Evolutionary conservation across 2,797 vertebrate genomes (phyloP).

Genomic region (Glossophaga mutica): DNA sequence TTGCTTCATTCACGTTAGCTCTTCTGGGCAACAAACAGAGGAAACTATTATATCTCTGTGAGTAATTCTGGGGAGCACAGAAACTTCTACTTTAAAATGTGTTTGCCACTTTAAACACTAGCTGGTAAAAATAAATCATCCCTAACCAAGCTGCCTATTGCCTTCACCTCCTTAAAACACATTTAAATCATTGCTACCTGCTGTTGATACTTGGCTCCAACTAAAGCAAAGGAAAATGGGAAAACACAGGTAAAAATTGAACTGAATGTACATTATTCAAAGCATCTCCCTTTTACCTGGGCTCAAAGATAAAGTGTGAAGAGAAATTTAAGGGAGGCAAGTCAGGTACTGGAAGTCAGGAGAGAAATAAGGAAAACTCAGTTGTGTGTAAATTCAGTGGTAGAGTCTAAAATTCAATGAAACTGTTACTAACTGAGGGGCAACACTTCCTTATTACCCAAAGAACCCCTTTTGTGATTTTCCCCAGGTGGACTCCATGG

Average conservation of each 20-base stretch:
- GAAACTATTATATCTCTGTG: not conserved
- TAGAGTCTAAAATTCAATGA: not conserved
- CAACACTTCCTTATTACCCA: not conserved
- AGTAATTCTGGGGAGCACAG: not conserved
- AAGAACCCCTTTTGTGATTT: not conserved
- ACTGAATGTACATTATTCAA: not conserved
- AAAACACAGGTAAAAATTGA: not conserved
- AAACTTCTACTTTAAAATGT: not conserved
- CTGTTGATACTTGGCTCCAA: not conserved
- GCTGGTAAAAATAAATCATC: slow-evolving; percentile 9
- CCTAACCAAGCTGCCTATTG: not conserved
- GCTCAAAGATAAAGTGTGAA: not conserved
- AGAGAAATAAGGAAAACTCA: not conserved
- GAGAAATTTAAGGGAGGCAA: not conserved
- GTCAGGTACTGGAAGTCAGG: not conserved
- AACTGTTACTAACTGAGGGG: not conserved
- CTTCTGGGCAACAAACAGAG: not conserved
- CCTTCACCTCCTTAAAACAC: not conserved
- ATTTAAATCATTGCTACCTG: not conserved
- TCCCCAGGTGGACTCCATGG: not conserved
- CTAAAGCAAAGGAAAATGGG: not conserved
- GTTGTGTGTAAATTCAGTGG: too few relatives aligned
- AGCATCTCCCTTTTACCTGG: not conserved
- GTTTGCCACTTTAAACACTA: not conserved
- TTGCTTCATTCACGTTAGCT: not conserved